Evolutionary conservation across 2,888 invertebrate genomes (phyloP).

Genomic region (Steinernema scapterisci): DNA sequence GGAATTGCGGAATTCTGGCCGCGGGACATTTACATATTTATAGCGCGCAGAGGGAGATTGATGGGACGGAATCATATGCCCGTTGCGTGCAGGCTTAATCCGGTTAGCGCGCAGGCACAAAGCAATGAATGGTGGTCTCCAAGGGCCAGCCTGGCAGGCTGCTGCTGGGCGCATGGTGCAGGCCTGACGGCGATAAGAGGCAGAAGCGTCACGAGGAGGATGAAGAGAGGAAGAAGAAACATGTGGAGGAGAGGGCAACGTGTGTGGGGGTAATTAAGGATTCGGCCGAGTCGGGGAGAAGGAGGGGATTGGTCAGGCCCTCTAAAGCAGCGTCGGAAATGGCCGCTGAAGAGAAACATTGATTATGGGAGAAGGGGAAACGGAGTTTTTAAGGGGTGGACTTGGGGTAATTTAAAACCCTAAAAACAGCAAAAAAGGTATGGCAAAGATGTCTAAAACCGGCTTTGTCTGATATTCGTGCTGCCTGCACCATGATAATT

Average conservation of each 20-base stretch:
- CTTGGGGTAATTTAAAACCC: too few relatives aligned
- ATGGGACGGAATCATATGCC: slow-evolving; percentile 31
- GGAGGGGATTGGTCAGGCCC: too few relatives aligned
- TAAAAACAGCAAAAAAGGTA: too few relatives aligned
- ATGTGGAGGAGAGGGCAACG: neutral
- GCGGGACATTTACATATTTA: slow-evolving; percentile 22
- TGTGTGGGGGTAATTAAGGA: slow-evolving; percentile 27
- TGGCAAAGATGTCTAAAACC: too few relatives aligned
- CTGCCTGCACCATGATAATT: too few relatives aligned
- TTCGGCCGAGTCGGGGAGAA: neutral
- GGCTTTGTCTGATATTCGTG: too few relatives aligned
- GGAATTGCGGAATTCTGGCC: neutral
- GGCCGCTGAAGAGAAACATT: too few relatives aligned
- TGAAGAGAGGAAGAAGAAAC: neutral
- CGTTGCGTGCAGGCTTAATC: slow-evolving; percentile 24
- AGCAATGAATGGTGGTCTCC: slow-evolving; percentile 6
- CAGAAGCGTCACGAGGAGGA: slow-evolving; percentile 17
- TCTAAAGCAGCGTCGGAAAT: too few relatives aligned
- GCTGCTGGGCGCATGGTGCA: slow-evolving; percentile 4
- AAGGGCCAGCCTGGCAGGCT: neutral
- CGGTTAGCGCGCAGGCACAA: slow-evolving; percentile 24
- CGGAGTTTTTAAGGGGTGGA: too few relatives aligned
- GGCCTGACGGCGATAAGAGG: neutral
- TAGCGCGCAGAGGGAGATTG: slow-evolving; percentile 25
- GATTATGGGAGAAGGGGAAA: neutral